phyloP scores from a whole-genome alignment of 1,140 invertebrate genomes.

The Drosophila nikananu region DNA sequence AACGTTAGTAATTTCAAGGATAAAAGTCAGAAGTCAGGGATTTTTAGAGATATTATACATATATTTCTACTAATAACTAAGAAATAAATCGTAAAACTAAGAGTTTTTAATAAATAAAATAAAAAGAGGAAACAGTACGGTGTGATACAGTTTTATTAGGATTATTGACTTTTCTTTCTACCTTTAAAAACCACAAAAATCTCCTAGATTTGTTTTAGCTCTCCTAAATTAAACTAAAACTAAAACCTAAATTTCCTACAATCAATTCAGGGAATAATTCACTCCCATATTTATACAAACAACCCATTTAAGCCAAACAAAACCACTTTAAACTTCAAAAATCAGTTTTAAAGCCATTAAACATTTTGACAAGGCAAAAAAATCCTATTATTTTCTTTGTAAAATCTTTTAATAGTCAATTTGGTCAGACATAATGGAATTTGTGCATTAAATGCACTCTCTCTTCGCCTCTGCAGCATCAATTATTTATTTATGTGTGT shows the following conservation, averaged over 20 bases:
- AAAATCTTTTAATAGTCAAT: slow-evolving; percentile 11
- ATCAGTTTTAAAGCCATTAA: not conserved
- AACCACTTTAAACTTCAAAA: not conserved
- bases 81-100: not conserved
- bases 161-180: not conserved
- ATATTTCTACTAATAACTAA: not conserved
- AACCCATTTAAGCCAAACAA: not conserved
- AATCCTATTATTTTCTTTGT: slow-evolving; percentile 13
- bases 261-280: not conserved
- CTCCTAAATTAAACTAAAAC: no score
- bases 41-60: not conserved
- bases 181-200: not conserved
- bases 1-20: not conserved
- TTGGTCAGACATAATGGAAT: slow-evolving; percentile 14
- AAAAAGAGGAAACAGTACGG: not conserved
- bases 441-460: slow-evolving; percentile 13
- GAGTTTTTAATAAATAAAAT: not conserved
- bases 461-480: slow-evolving; percentile 3
- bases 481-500: slow-evolving; percentile 13
- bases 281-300: no score
- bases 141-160: not conserved
- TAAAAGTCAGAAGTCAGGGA: no score
- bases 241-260: not conserved
- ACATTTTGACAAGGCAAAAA: slow-evolving; percentile 14
- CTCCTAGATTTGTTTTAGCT: not conserved